Evolutionary conservation across 2,113 vertebrate species (phyloP).

Genomic region (Corythoichthys intestinalis): DNA sequence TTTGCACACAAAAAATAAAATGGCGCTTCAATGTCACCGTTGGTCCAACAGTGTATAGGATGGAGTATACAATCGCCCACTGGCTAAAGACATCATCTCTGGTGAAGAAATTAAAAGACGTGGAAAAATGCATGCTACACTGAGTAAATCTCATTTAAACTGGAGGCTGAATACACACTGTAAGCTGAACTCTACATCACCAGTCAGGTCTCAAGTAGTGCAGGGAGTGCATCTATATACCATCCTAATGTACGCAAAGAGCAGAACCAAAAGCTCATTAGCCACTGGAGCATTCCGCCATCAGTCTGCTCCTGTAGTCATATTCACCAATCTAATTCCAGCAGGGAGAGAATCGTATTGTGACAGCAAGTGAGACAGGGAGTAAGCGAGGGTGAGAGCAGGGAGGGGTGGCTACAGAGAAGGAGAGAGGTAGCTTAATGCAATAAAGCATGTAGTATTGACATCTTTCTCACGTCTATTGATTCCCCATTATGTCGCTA

Average conservation of each 20-base stretch:
- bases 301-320: conserved; percentile 53
- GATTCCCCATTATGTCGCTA: conserved; percentile 80
- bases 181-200: not conserved
- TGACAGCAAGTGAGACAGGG: conserved; percentile 55
- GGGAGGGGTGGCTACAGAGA: conserved; percentile 50
- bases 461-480: conserved; percentile 79
- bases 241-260: conserved; percentile 49
- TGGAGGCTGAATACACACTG: not conserved
- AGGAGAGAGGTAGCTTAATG: conserved; percentile 71
- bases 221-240: conserved; percentile 19
- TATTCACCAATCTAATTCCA: conserved; percentile 69
- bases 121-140: not conserved
- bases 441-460: conserved; percentile 79
- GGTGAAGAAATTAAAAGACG: too few species aligned
- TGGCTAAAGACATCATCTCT: too few species aligned
- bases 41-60: too few species aligned
- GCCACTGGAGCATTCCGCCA: conserved; percentile 47
- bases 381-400: conserved; percentile 37
- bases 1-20: too few species aligned
- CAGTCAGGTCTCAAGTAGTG: conserved; percentile 25
- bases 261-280: conserved; percentile 53
- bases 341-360: conserved; percentile 46
- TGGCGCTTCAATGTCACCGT: too few species aligned
- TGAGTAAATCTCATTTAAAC: not conserved
- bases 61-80: too few species aligned